These are phyloP conservation scores for Alethe castanea DNA, from an alignment of 2,113 vertebrate genomes.

Conservation along the genomic window DNA sequence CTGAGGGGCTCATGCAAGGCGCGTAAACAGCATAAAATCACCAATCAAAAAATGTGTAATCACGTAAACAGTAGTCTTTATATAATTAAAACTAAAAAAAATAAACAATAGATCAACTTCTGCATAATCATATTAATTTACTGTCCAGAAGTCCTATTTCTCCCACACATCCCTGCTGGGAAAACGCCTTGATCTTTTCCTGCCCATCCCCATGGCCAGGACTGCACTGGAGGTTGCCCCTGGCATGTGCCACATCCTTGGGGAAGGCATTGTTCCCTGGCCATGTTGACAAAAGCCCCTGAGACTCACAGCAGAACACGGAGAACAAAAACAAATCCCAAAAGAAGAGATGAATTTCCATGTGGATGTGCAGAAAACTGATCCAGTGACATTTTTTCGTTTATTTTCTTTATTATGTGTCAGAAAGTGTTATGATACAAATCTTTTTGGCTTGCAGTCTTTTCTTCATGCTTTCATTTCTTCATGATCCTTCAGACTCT, in stretches of 20 bases:
- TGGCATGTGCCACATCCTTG: accelerated
- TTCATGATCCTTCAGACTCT: neutral
- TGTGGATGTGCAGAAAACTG: neutral
- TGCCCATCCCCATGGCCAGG: neutral
- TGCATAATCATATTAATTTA: no score
- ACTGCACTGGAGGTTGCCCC: neutral
- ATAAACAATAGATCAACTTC: no score
- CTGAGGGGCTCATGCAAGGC: no score
- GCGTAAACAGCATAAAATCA: no score
- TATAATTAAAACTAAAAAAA: no score
- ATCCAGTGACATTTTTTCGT: neutral
- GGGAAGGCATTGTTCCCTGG: neutral
- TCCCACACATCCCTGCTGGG: neutral
- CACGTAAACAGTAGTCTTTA: no score
- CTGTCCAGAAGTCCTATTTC: no score
- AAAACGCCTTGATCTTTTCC: neutral
- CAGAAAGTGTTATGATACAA: neutral
- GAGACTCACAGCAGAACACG: neutral
- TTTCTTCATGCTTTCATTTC: neutral
- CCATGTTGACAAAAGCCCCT: neutral
- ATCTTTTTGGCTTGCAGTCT: neutral
- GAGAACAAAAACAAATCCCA: neutral
- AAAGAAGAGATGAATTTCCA: neutral
- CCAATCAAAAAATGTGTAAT: no score
- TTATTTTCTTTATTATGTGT: neutral